Evolutionary conservation across 2,797 vertebrate genomes (phyloP).

Genomic region (Coracias cyanogaster): DNA sequence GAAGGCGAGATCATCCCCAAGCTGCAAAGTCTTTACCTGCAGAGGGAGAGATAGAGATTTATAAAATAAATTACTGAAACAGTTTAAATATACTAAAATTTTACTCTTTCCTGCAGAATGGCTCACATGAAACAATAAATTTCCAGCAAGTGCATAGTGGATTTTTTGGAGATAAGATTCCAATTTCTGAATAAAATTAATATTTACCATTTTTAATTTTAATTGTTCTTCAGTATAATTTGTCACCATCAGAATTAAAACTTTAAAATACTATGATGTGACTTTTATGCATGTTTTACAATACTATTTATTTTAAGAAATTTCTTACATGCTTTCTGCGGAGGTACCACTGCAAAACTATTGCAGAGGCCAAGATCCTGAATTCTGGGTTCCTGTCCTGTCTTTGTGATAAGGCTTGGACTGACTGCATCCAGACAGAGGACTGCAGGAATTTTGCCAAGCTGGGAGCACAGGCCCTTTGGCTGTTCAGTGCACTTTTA

Average conservation of each 20-base stretch:
- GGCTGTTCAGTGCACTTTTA: neutral
- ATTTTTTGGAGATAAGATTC: neutral
- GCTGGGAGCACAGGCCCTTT: neutral
- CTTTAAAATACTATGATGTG: neutral
- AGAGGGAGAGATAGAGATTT: neutral
- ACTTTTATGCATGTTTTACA: neutral
- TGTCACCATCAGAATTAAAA: neutral
- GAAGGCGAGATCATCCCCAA: neutral
- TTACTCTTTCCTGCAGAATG: neutral
- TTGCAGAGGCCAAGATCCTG: neutral
- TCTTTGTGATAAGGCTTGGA: neutral
- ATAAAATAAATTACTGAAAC: neutral
- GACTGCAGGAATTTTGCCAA: neutral
- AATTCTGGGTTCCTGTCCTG: neutral
- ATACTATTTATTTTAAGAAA: neutral
- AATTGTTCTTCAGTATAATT: neutral
- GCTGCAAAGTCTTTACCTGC: neutral
- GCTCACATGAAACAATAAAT: neutral
- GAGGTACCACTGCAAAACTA: neutral
- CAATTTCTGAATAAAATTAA: neutral
- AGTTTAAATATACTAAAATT: neutral
- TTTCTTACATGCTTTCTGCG: neutral
- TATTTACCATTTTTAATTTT: neutral
- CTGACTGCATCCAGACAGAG: neutral
- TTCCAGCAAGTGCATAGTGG: neutral